Base-by-base conservation (phyloP, 2,113 vertebrate genomes). In the Australoheros scitulus region DNA sequence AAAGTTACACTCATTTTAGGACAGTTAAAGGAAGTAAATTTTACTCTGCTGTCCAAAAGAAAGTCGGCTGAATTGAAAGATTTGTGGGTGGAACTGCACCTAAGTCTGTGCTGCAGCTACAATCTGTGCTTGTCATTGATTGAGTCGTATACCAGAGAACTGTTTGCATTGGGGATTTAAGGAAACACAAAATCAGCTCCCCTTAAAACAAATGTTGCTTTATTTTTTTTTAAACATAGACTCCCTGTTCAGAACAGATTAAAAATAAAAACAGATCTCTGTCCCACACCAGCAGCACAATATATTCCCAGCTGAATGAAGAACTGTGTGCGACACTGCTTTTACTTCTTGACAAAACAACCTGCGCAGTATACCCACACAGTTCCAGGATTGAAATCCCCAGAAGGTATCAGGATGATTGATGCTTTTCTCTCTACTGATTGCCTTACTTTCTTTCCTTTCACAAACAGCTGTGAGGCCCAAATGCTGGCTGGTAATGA, bases 371-470 rank as follows among this genome's bases (percentile, higher is more conserved):
- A 57, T 58, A 70, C 55, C 20, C 57, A 80, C 61, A 65, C 65
- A 81, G 87, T 82, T 80, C 81, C 55, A 26, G 47, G 61, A 61
- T 11, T 84, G 76, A 87, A 87, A 86, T 76, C 52, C 61, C 56
- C 61, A 79, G 9, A 70, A 72, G 70, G 76, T 72, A 61, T 70
- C 55, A 1, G 20, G n/a, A 47, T 88, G 88, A 91, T 84, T 80
- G 91, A 93, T 91, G 84, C 79, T 78, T 68, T 77, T 80, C 64
- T 81, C 60, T 77, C 58, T 60, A 1, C 36, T 87, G 82, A 89
- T 87, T 90, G 82, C 65, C 57, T 87, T 81, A 15, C 38, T 75
- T 80, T 72, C 82, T 26, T 77, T n/a, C 47, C 29, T 55, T 84
- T 58, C 13, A 56, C 59, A 50, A 77, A 84, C 79, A 58, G 43